Conservation (phyloP, 2,113 vertebrate species). For the Clarias macrocephalus region DNA sequence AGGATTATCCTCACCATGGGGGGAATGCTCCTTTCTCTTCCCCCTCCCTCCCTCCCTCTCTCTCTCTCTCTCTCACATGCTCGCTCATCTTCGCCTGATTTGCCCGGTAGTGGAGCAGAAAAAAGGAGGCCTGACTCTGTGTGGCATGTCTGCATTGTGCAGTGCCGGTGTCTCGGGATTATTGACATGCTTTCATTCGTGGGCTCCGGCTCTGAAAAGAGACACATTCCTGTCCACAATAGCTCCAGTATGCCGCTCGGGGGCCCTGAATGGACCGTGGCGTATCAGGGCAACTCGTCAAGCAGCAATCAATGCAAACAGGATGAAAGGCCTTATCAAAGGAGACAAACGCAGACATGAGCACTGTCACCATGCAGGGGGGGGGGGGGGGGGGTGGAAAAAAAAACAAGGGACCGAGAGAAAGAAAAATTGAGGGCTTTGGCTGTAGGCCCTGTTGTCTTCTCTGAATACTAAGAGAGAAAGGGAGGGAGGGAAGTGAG, state of each 20-base stretch:
- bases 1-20: slow-evolving; percentile 62
- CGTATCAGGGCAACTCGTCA: slow-evolving; percentile 73
- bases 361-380: slow-evolving; percentile 54
- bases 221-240: slow-evolving; percentile 78
- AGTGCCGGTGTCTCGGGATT: slow-evolving; percentile 70
- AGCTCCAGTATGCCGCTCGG: slow-evolving; percentile 70
- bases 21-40: slow-evolving; percentile 54
- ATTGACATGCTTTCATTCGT: slow-evolving; percentile 76
- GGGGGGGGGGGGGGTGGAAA: not conserved
- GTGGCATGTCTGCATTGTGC: slow-evolving; percentile 62
- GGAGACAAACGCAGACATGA: slow-evolving; percentile 74
- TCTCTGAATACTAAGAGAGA: slow-evolving; percentile 46
- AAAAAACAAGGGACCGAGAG: slow-evolving; percentile 13
- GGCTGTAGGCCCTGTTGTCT: slow-evolving; percentile 52
- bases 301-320: slow-evolving; percentile 78
- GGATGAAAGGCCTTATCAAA: slow-evolving; percentile 76
- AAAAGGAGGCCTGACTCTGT: slow-evolving; percentile 60
- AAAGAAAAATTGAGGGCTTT: slow-evolving; percentile 46
- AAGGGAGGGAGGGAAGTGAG: slow-evolving; percentile 41
- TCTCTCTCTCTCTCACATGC: slow-evolving; percentile 48
- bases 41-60: slow-evolving; percentile 41
- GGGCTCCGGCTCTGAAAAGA: slow-evolving; percentile 78
- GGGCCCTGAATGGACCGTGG: slow-evolving; percentile 69
- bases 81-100: slow-evolving; percentile 47
- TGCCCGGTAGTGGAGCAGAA: slow-evolving; percentile 57